Percentiles rank a stretch among this genome's conserved stretches.
These are phyloP conservation scores for Bubo scandiacus DNA, from an alignment of 2,113 vertebrate species.

Conservation along the genomic window DNA sequence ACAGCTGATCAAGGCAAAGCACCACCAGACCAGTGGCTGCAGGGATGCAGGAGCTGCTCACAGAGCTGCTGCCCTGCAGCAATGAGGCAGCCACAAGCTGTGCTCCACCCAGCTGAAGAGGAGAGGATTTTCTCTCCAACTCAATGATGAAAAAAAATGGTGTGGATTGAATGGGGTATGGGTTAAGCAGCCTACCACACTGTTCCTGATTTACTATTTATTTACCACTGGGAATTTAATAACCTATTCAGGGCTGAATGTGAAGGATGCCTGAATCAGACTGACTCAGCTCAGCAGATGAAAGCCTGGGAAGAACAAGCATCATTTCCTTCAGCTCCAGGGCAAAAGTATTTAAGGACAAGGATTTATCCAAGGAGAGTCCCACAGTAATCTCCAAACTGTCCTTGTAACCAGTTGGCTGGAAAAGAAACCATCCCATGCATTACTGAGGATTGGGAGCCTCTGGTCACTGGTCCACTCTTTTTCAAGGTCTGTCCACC, in stretches of 20 bases:
- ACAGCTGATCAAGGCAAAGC: not conserved
- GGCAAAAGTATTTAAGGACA: conserved; percentile 16
- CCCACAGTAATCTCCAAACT: not conserved
- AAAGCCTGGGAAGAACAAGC: not conserved
- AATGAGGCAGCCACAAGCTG: rapidly evolving
- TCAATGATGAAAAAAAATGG: rapidly evolving
- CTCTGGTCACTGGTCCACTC: not conserved
- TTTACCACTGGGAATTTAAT: not conserved
- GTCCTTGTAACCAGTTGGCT: not conserved
- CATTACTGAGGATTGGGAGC: not conserved
- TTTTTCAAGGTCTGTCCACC: not conserved
- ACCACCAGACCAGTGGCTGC: not conserved
- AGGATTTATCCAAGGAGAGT: not conserved
- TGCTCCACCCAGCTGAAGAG: not conserved
- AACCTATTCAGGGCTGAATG: not conserved
- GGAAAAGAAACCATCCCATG: not conserved
- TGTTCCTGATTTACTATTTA: not conserved
- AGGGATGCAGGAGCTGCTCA: not conserved
- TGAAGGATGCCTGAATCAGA: not conserved
- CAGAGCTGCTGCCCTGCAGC: not conserved
- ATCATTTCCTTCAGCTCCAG: not conserved
- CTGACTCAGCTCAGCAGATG: not conserved
- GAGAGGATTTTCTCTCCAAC: not conserved
- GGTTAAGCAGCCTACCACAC: not conserved
- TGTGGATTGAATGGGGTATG: not conserved